Evolutionary conservation across 1,140 invertebrate species (phyloP).

Genomic region (Anagrus nilaparvatae): DNA sequence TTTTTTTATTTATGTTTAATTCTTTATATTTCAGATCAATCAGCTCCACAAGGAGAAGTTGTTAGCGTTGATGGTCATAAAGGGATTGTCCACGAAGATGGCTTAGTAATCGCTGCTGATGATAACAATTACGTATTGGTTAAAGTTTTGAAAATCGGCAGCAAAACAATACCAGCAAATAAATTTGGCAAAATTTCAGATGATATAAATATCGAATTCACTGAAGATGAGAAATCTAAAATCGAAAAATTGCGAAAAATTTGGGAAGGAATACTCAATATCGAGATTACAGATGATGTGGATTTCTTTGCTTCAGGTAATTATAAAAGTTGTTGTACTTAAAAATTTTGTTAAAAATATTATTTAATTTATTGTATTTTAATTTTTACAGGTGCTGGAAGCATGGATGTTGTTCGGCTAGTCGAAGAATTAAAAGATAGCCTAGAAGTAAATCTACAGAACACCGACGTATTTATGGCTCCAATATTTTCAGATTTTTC

Average conservation of each 20-base stretch:
- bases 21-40: conserved; percentile 17
- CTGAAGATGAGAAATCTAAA: conserved; percentile 61
- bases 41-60: conserved; percentile 47
- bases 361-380: conserved; percentile 3
- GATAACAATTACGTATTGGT: conserved; percentile 73
- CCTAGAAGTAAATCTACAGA: conserved; percentile 65
- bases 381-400: conserved; percentile 58
- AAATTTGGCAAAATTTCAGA: conserved; percentile 60
- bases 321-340: conserved; percentile 1
- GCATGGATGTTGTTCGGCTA: conserved; percentile 91
- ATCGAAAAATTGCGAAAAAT: conserved; percentile 53
- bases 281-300: conserved; percentile 64
- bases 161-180: conserved; percentile 73
- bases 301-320: conserved; percentile 80
- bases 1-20: background rate
- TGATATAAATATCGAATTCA: conserved; percentile 57
- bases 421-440: conserved; percentile 88
- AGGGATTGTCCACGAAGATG: conserved; percentile 66
- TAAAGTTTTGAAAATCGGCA: conserved; percentile 58
- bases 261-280: conserved; percentile 78
- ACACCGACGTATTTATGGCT: conserved; percentile 89
- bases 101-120: conserved; percentile 67
- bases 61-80: conserved; percentile 53
- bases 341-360: too few species aligned
- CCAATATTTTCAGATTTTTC: conserved; percentile 78